phyloP scores from a whole-genome alignment of 1,140 invertebrate genomes.

The Temnothorax nylanderi region DNA sequence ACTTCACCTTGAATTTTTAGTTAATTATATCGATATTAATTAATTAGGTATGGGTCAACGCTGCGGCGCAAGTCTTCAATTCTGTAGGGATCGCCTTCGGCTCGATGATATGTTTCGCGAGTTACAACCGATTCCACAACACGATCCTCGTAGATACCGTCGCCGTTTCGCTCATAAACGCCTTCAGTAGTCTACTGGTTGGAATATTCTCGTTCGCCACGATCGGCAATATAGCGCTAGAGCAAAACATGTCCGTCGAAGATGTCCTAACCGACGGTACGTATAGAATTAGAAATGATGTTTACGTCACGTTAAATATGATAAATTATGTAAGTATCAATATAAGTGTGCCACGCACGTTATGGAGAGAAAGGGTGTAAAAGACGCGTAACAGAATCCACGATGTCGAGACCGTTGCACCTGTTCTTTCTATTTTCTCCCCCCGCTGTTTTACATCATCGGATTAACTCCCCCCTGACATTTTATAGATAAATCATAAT shows the following conservation, averaged over 20 bases:
- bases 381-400: neutral
- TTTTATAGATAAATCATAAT: conserved; percentile 79
- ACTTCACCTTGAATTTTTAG: neutral
- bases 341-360: neutral
- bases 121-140: conserved; percentile 97
- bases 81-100: conserved; percentile 96
- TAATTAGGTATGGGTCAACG: conserved; percentile 94
- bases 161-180: conserved; percentile 93
- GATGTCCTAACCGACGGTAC: conserved; percentile 94
- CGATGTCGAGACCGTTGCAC: conserved; percentile 55
- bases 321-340: conserved; percentile 21
- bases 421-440: conserved; percentile 33
- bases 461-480: conserved; percentile 75
- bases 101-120: conserved; percentile 97
- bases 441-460: conserved; percentile 49
- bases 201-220: conserved; percentile 96
- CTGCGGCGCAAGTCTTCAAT: conserved; percentile 96
- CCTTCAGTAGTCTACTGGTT: conserved; percentile 93
- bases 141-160: conserved; percentile 95
- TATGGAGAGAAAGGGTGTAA: neutral
- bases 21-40: neutral
- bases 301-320: conserved; percentile 9
- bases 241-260: conserved; percentile 92
- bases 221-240: conserved; percentile 93
- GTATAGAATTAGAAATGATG: conserved; percentile 72